Conservation (phyloP, 2,113 vertebrate genomes). For the Megaleporinus macrocephalus region DNA sequence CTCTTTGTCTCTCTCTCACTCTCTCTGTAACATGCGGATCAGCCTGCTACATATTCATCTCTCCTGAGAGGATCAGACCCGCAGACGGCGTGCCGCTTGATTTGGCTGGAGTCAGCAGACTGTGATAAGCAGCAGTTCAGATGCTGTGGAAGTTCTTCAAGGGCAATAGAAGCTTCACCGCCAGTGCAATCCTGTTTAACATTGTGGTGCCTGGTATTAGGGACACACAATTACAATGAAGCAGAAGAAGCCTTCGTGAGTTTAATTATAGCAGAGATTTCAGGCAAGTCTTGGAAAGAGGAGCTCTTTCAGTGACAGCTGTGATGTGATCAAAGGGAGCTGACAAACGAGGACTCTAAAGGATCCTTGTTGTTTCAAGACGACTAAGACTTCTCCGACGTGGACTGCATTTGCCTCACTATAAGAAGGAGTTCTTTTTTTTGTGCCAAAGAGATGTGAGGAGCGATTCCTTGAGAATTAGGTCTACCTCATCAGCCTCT, state of each 20-base stretch:
- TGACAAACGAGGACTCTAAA: not conserved
- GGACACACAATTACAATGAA: not conserved
- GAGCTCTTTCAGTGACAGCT: not conserved
- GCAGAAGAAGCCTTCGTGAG: not conserved
- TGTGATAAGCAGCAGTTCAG: not conserved
- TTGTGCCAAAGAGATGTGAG: not conserved
- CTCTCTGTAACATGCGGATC: not conserved
- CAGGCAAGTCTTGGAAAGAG: not conserved
- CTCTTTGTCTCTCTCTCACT: not conserved
- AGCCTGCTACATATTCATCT: constrained; percentile 17
- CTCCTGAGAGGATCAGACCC: not conserved
- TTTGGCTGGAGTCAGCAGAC: not conserved
- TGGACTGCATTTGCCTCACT: not conserved
- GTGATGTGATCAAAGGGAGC: constrained; percentile 10
- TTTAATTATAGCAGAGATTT: not conserved
- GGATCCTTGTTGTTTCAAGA: not conserved
- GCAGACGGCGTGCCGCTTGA: not conserved
- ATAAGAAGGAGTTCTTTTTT: not conserved
- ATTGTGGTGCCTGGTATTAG: not conserved
- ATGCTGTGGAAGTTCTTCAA: constrained; percentile 22
- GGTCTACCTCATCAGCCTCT: constrained; percentile 1
- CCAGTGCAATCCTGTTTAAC: constrained; percentile 8
- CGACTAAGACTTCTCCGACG: constrained; percentile 1
- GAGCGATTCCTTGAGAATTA: constrained; percentile 11
- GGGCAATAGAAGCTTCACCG: constrained; percentile 1